Base-by-base conservation (phyloP, 1,140 invertebrate genomes). In the Ooceraea biroi region DNA sequence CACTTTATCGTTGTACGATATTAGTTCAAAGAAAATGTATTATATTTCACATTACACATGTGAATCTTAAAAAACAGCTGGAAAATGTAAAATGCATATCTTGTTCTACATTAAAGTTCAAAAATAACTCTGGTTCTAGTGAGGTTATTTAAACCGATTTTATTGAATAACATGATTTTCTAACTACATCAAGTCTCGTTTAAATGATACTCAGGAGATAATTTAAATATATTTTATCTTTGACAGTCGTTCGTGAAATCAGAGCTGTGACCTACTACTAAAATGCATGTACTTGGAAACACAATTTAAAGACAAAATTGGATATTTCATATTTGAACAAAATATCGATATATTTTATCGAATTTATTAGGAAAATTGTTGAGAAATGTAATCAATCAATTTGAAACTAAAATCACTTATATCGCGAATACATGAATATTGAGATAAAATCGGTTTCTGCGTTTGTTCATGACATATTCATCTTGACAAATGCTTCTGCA, bases 111-210 rank as follows among this genome's bases (percentile, higher is more conserved):
- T 27, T 69, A 63, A 52, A 57, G 57, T 80, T 80, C 36, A 80
- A 30, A 30, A 69, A 19, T n/a, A n/a, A n/a, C n/a, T n/a, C 50
- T 7, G 22, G 36, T 71, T 71, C 50, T 57, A 71, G 36, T 57
- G 50, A 78, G 22, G 12, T 36, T 27, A 68, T 41, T 69, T 44
- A 17, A 78, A 17, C 46, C 41, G 57, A 80, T 80, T 80, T 22
- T 57, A 80, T 80, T 65, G 65, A 71, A 69, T 80, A 69, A 80
- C 50, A 17, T n/a, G 65, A 80, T 69, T 80, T 80, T 71, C 76
- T 80, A 71, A 71, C 46, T 55, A 68, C 17, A 55, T 65, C 30
- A 69, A 69, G 17, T 57, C 60, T 61, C 57, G n/a, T 80, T 12
- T 80, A 46, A 27, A 69, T 44, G 76, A 69, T 41, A 78, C 17